Evolutionary conservation across 2,113 vertebrate genomes (phyloP).

Genomic region (Scatophagus argus): DNA sequence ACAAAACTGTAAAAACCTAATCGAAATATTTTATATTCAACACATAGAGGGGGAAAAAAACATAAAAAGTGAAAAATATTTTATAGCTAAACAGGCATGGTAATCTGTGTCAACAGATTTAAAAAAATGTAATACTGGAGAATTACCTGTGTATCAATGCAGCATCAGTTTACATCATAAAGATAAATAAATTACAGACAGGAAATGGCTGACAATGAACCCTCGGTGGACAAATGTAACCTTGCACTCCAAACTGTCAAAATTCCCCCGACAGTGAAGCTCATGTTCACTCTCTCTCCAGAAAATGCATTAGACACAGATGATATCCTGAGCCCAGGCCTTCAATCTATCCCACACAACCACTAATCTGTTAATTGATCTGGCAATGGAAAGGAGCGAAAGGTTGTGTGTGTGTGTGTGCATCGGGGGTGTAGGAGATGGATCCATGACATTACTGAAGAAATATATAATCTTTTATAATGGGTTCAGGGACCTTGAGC

Average conservation of each 20-base stretch:
- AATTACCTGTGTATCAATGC: constrained; percentile 12
- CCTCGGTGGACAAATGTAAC: constrained; percentile 60
- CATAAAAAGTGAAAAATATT: not conserved
- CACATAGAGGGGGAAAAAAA: not conserved
- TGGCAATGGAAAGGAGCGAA: constrained; percentile 27
- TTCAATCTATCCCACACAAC: constrained; percentile 53
- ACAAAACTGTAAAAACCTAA: constrained; percentile 23
- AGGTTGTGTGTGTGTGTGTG: constrained; percentile 38
- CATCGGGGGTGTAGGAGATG: not conserved
- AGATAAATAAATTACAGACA: constrained; percentile 66
- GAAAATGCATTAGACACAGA: constrained; percentile 77
- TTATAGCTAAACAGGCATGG: not conserved
- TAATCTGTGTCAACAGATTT: not conserved
- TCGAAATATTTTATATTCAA: constrained; percentile 11
- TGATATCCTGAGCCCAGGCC: constrained; percentile 49
- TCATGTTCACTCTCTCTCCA: constrained; percentile 67
- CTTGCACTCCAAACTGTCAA: constrained; percentile 72
- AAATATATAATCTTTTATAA: constrained; percentile 59
- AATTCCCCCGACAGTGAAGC: constrained; percentile 62
- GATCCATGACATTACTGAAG: constrained; percentile 42
- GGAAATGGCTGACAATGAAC: constrained; percentile 70
- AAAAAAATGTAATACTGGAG: not conserved
- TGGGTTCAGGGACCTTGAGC: constrained; percentile 52
- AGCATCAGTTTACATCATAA: constrained; percentile 24
- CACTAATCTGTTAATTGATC: constrained; percentile 82